Percentiles rank a stretch among this genome's conserved stretches.
Evolutionary conservation across 1,140 invertebrate genomes (phyloP).

Genomic region (Zaprionus inermis): DNA sequence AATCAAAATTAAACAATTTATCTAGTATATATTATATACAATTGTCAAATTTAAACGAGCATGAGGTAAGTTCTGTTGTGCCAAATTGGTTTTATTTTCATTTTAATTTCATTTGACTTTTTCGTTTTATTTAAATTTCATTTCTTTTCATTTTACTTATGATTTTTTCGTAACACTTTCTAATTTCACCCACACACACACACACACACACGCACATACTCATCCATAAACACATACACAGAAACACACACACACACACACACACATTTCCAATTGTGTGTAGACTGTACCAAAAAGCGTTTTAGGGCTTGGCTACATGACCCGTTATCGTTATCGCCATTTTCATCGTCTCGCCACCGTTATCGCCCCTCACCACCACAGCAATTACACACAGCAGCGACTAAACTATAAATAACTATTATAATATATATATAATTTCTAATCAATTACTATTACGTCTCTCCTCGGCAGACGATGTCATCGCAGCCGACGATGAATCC

Average conservation of each 20-base stretch:
- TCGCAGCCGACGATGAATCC: conserved; percentile 86
- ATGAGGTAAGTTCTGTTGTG: conserved; percentile 82
- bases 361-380: conserved; percentile 24
- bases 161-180: conserved; percentile 36
- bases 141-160: conserved; percentile 49
- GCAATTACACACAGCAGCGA: conserved; percentile 18
- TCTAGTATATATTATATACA: conserved; percentile 52
- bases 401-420: conserved; percentile 1
- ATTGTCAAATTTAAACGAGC: conserved; percentile 69
- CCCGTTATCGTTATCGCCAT: conserved; percentile 26
- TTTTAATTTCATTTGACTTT: conserved; percentile 41
- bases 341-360: conserved; percentile 19
- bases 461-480: conserved; percentile 74
- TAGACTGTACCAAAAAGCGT: conserved; percentile 35
- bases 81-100: conserved; percentile 67
- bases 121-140: conserved; percentile 25
- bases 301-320: conserved; percentile 36
- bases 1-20: conserved; percentile 53
- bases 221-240: conserved; percentile 9
- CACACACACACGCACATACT: conserved; percentile 22
- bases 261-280: conserved; percentile 35
- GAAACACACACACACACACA: too few relatives aligned
- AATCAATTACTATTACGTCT: conserved; percentile 2
- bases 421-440: neutral
- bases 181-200: conserved; percentile 35